Conservation (phyloP, 2,797 vertebrate species). For the Anguilla anguilla region DNA sequence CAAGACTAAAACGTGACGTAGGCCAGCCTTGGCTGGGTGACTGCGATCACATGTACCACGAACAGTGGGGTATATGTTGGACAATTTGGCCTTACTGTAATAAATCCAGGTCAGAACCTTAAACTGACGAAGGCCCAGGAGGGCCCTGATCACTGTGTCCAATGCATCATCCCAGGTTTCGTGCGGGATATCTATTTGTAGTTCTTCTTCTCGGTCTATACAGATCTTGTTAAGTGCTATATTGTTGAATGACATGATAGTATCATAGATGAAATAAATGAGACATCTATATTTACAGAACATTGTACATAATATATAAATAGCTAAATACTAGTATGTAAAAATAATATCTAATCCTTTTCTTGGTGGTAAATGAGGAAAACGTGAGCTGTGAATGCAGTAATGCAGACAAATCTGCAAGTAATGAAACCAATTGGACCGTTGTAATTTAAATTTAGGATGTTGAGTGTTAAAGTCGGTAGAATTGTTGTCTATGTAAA, state of each 20-base stretch:
- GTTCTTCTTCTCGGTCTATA: too few species aligned
- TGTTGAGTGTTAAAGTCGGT: conserved; percentile 4
- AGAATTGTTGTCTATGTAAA: conserved; percentile 17
- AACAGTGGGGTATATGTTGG: not conserved
- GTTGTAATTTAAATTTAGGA: not conserved
- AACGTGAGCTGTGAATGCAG: not conserved
- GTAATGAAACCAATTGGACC: conserved; percentile 18
- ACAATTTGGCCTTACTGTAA: not conserved
- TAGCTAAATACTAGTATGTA: too few species aligned
- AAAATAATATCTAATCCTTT: not conserved
- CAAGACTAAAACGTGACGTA: not conserved
- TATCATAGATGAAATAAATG: not conserved
- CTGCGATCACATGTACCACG: conserved; percentile 12
- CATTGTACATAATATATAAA: not conserved
- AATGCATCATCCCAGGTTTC: not conserved
- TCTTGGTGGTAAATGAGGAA: conserved; percentile 24
- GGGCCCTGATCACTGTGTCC: not conserved
- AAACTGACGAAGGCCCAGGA: not conserved
- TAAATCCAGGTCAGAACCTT: not conserved
- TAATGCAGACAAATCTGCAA: conserved; percentile 26
- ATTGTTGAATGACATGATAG: not conserved
- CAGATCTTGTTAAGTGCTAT: too few species aligned
- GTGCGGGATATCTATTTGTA: not conserved
- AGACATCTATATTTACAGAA: not conserved
- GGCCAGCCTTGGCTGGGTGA: not conserved